These are phyloP conservation scores for Sebastes taczanowskii DNA, from an alignment of 2,797 vertebrate species.

Conservation along the genomic window DNA sequence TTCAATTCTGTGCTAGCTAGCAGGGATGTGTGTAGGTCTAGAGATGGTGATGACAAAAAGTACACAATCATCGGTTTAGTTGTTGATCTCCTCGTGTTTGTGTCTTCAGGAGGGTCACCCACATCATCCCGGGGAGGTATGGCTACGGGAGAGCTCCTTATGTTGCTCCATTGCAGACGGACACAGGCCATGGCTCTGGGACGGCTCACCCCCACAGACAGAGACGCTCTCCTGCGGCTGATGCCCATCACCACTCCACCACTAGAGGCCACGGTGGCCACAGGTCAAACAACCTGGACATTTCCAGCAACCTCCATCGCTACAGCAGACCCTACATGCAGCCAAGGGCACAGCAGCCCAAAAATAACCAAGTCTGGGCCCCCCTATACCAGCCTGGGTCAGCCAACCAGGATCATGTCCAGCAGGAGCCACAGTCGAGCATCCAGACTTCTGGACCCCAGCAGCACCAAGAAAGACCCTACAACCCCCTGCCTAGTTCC, in stretches of 20 bases:
- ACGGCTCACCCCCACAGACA: conserved; percentile 74
- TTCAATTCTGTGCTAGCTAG: not conserved
- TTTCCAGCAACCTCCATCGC: conserved; percentile 35
- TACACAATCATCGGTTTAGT: not conserved
- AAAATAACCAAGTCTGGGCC: conserved; percentile 69
- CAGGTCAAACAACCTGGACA: conserved; percentile 50
- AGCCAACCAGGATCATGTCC: conserved; percentile 21
- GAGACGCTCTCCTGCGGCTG: conserved; percentile 71
- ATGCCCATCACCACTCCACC: conserved; percentile 37
- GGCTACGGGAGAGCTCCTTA: conserved; percentile 91
- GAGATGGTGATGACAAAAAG: not conserved
- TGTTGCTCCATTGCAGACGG: conserved; percentile 85
- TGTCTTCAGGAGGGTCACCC: conserved; percentile 76
- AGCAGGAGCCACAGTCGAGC: conserved; percentile 68
- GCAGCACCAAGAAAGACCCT: conserved; percentile 51
- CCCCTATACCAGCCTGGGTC: conserved; percentile 82
- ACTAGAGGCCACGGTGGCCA: conserved; percentile 19
- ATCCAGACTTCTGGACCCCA: conserved; percentile 44
- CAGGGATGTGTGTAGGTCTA: not conserved
- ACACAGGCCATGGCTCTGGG: conserved; percentile 70
- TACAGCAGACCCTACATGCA: conserved; percentile 68
- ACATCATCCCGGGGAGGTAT: conserved; percentile 88
- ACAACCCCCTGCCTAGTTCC: conserved; percentile 66
- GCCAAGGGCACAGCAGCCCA: conserved; percentile 65
- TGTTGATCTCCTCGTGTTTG: conserved; percentile 10